Conservation (phyloP, 53 echinoderm and acorn worm species). For the Antedon mediterranea region DNA sequence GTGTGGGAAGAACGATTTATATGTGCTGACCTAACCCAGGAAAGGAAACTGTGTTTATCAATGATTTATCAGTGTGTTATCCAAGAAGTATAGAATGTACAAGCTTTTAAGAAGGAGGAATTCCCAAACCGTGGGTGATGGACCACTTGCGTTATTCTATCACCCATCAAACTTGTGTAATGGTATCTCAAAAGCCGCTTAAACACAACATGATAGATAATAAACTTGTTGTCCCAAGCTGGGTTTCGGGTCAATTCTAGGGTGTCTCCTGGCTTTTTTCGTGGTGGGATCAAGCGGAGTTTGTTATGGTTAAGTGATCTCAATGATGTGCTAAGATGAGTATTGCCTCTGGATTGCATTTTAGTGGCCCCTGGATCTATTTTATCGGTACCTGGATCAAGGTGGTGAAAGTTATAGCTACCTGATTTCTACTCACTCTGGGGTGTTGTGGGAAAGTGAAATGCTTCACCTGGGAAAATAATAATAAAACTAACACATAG, state of each 20-base stretch:
- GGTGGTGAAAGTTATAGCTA: background rate
- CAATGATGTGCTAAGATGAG: background rate
- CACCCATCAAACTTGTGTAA: background rate
- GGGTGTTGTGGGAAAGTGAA: background rate
- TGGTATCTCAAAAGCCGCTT: background rate
- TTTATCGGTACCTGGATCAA: background rate
- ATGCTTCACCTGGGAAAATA: background rate
- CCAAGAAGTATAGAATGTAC: background rate
- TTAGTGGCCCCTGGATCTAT: background rate
- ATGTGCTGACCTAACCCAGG: background rate
- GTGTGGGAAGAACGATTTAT: background rate
- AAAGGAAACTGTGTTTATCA: background rate
- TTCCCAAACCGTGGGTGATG: background rate
- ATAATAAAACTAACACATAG: background rate
- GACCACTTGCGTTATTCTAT: background rate
- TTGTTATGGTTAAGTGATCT: background rate
- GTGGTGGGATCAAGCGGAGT: background rate
- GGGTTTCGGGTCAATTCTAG: background rate
- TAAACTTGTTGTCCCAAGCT: background rate
- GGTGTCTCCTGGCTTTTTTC: background rate
- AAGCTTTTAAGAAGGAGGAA: background rate
- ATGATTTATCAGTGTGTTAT: background rate
- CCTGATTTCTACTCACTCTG: background rate
- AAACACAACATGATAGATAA: background rate
- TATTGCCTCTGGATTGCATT: background rate